Evolutionary conservation across 2,797 vertebrate genomes (phyloP).

Genomic region (Ciconia nigra): DNA sequence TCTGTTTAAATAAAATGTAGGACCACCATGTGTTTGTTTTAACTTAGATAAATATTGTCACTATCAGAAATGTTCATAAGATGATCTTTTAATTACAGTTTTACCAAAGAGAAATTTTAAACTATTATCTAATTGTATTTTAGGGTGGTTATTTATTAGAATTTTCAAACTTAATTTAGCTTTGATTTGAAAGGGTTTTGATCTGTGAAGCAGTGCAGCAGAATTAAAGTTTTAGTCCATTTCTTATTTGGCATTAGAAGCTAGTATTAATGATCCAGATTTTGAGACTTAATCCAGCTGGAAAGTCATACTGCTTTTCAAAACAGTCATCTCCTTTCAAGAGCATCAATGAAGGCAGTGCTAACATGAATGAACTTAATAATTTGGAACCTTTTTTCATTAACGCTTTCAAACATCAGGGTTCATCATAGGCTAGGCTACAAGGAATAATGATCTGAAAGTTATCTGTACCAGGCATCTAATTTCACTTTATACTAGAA

Average conservation of each 20-base stretch:
- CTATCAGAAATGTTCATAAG: background rate
- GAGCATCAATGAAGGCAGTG: background rate
- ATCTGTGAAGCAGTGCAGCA: background rate
- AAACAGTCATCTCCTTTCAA: background rate
- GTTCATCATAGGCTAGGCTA: background rate
- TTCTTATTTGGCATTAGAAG: background rate
- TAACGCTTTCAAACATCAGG: background rate
- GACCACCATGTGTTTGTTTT: background rate
- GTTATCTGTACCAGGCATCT: background rate
- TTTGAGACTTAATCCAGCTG: background rate
- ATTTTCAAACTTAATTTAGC: background rate
- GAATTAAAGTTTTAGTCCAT: background rate
- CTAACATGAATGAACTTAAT: background rate
- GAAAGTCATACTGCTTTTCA: background rate
- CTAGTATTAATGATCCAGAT: background rate
- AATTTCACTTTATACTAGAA: background rate
- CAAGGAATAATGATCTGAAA: background rate
- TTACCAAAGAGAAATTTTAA: background rate
- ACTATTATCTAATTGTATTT: background rate
- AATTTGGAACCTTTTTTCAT: background rate
- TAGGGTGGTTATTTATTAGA: background rate
- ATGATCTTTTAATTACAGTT: background rate
- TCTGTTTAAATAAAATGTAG: background rate
- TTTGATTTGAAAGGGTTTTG: background rate
- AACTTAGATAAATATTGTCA: background rate